Evolutionary conservation across 2,888 invertebrate species (phyloP).

Genomic region (Epinotia nisella): DNA sequence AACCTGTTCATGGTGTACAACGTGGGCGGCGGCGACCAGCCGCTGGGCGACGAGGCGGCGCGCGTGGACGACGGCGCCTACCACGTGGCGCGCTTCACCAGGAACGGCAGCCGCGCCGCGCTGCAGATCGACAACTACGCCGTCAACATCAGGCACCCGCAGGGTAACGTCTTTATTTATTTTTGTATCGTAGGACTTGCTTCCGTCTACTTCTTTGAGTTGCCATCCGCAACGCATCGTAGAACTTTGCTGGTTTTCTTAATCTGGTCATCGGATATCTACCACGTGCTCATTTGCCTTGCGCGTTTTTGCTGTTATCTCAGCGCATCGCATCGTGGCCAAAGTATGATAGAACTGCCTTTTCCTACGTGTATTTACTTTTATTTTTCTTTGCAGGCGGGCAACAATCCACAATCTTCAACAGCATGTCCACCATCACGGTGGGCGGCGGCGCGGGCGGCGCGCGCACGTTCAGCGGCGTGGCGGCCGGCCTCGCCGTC

Average conservation of each 20-base stretch:
- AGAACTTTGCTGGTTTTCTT: no score
- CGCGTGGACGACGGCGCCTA: constrained; percentile 97
- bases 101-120: constrained; percentile 95
- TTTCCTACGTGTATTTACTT: no score
- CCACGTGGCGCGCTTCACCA: constrained; percentile 95
- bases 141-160: constrained; percentile 92
- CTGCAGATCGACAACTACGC: constrained; percentile 96
- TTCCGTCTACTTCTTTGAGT: no score
- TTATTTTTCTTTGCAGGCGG: constrained; percentile 90
- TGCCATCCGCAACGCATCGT: no score
- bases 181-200: no score
- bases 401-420: constrained; percentile 94
- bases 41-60: constrained; percentile 94
- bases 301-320: no score
- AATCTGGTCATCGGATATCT: no score
- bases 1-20: constrained; percentile 97
- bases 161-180: no score
- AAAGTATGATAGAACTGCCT: no score
- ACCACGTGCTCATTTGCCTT: no score
- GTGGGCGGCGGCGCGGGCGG: constrained; percentile 91
- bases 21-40: constrained; percentile 95
- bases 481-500: constrained; percentile 94
- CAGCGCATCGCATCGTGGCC: no score
- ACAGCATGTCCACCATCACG: constrained; percentile 94
- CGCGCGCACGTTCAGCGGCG: constrained; percentile 92